Base-by-base conservation (phyloP, 2,888 invertebrate species). In the Candidula unifasciata region DNA sequence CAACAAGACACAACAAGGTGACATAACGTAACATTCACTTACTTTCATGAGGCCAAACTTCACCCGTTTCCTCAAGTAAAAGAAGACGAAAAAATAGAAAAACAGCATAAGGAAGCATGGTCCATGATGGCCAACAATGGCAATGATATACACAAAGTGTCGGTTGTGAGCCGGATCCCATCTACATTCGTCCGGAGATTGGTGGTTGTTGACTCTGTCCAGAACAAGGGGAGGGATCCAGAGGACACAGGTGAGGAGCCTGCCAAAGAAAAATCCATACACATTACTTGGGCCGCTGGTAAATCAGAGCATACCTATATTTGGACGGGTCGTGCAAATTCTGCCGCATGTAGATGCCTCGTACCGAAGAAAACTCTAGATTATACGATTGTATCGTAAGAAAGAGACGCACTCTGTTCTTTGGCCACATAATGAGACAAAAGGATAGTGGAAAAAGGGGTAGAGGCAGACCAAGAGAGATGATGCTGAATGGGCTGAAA, bases 101-200 rank as follows among this genome's bases (percentile, higher is more conserved):
- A 89, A 87, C 27, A 92, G 83, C 83, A 92, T 90, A 69, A 91
- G 71, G 18, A 86, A 16, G 69, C 91, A 91, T 0, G 92, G 90
- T 18, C 88, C 86, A 86, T 93, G 92, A 84, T 93, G 92, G 0
- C 93, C 93, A 18, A 92, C 82, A 3, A 90, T 86, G 27, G 92
- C 92, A 2, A 93, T 88, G 69, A 92, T 88, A 35, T 91, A 86
- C n/a, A 92, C 92, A 78, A 91, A 92, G 80, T 91, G 90, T 3
- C 81, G 82, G 88, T 93, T 92, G 57, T 90, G 85, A 13, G 90
- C 89, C 10, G 92, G 92, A 73, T 91, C 91, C 91, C 91, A 93
- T 52, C 90, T 90, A 85, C 92, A 93, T 57, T 88, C 82, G 74
- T 87, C 81, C 2, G 88, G 87, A 3, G 87, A 85, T 52, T 88